phyloP scores from a whole-genome alignment of 2,797 vertebrate genomes.

The Varecia variegata region DNA sequence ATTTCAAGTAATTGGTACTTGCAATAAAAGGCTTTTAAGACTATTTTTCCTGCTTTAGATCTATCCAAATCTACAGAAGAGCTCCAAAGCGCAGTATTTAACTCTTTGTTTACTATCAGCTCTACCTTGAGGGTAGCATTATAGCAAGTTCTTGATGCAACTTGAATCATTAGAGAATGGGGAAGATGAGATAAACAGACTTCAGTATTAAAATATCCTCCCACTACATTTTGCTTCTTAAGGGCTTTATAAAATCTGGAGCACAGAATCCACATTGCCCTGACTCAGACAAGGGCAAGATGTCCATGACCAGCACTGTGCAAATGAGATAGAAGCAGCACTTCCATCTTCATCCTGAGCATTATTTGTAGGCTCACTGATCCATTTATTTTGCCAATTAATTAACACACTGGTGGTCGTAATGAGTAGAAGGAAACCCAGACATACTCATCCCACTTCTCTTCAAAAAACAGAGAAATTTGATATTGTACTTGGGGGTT shows the following conservation, averaged over 20 bases:
- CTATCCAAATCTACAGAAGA: neutral
- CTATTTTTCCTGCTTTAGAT: neutral
- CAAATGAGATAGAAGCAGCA: neutral
- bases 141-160: neutral
- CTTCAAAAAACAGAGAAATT: conserved; percentile 5
- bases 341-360: neutral
- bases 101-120: neutral
- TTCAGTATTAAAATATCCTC: neutral
- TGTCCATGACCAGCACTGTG: neutral
- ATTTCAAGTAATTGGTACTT: conserved; percentile 40
- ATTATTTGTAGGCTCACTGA: neutral
- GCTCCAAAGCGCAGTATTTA: neutral
- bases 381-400: neutral
- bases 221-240: neutral
- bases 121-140: neutral
- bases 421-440: conserved; percentile 6
- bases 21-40: conserved; percentile 27
- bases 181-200: neutral
- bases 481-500: conserved; percentile 71
- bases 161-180: neutral
- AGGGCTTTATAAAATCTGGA: neutral
- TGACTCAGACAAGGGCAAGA: neutral
- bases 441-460: neutral
- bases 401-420: neutral
- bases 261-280: neutral